A percentile compares a stretch with the other conserved stretches of the same genome.
These are phyloP conservation scores for Bombus pyrosoma DNA, from an alignment of 1,140 invertebrate species.

Conservation along the genomic window DNA sequence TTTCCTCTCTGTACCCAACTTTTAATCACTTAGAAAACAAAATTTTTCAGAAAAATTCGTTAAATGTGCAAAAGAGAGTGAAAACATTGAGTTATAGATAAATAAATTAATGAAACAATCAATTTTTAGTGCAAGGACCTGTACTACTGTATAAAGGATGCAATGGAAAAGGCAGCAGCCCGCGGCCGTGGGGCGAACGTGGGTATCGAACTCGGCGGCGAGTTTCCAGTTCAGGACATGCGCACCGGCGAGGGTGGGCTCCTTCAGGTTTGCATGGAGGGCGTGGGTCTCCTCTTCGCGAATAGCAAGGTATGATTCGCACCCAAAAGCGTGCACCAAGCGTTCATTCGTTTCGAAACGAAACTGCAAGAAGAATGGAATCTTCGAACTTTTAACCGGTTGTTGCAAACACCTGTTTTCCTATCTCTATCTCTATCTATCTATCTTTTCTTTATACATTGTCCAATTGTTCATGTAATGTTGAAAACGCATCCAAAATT, in stretches of 20 bases:
- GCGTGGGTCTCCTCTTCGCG: conserved; percentile 98
- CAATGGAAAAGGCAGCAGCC: conserved; percentile 97
- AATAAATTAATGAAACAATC: not conserved
- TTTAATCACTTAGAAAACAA: too few species aligned
- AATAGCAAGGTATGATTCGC: conserved; percentile 95
- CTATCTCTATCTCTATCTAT: conserved; percentile 20
- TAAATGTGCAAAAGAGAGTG: not conserved
- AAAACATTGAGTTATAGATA: too few species aligned
- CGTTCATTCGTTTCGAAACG: conserved; percentile 31
- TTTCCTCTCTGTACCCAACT: too few species aligned
- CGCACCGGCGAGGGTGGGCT: conserved; percentile 97
- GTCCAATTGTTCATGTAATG: conserved; percentile 59
- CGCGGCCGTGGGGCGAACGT: conserved; percentile 89
- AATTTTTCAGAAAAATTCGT: not conserved
- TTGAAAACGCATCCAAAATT: conserved; percentile 40
- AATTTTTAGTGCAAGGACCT: conserved; percentile 95
- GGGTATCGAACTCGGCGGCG: conserved; percentile 95
- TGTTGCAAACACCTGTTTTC: conserved; percentile 43
- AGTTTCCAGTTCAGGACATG: conserved; percentile 99
- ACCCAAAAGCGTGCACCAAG: conserved; percentile 9
- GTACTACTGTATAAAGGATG: conserved; percentile 99
- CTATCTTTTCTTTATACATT: conserved; percentile 49
- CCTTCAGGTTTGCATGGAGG: conserved; percentile 99
- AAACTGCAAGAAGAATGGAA: conserved; percentile 58
- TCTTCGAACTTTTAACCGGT: conserved; percentile 41